Evolutionary conservation across 2,113 vertebrate species (phyloP).

Genomic region (Cinclus mexicanus): DNA sequence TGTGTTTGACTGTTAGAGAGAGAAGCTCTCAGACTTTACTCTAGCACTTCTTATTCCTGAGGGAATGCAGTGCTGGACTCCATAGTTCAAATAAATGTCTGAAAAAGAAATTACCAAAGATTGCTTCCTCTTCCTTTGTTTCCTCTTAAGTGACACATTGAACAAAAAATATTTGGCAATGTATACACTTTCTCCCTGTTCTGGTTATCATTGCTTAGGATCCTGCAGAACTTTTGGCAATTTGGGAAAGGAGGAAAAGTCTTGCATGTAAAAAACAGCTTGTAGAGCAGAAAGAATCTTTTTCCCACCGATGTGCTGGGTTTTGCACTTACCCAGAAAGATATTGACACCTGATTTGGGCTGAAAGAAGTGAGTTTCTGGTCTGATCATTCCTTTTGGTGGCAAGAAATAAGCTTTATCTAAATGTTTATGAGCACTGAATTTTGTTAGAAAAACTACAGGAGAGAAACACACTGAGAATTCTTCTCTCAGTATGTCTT

Average conservation of each 20-base stretch:
- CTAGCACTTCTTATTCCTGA: background rate
- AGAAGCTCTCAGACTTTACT: background rate
- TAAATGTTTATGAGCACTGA: background rate
- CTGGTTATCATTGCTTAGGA: background rate
- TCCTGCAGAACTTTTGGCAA: background rate
- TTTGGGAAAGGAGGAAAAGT: background rate
- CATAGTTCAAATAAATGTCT: background rate
- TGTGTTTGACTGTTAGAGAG: background rate
- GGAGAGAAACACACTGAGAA: background rate
- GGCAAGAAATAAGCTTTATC: slow-evolving; percentile 2
- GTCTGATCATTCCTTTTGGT: background rate
- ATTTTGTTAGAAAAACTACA: slow-evolving; percentile 8
- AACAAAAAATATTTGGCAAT: background rate
- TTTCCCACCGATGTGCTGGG: background rate
- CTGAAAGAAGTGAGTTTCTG: background rate
- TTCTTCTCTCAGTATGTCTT: background rate
- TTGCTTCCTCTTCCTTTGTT: background rate
- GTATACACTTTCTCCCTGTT: background rate
- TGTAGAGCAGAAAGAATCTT: background rate
- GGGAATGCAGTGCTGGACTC: background rate
- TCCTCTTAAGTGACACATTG: background rate
- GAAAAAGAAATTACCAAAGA: background rate
- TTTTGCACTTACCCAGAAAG: background rate
- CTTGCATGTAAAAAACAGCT: background rate
- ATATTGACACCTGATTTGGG: background rate